Conservation (phyloP, 2,113 vertebrate species). For the Stictonetta naevosa region DNA sequence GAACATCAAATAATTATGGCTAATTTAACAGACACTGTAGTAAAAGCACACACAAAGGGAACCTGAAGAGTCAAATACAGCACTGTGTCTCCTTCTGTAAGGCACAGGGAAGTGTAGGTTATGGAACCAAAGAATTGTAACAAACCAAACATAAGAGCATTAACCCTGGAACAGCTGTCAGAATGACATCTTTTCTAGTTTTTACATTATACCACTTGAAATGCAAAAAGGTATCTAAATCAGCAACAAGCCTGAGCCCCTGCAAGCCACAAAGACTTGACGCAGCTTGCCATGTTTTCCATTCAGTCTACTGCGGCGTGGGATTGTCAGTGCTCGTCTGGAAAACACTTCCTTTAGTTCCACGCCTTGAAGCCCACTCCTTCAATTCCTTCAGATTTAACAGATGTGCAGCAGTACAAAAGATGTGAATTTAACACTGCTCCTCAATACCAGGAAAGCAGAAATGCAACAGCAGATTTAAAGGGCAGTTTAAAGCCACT, state of each 20-base stretch:
- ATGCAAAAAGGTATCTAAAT: background rate
- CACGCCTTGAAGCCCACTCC: background rate
- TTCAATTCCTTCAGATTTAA: background rate
- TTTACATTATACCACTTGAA: background rate
- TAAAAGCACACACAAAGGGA: background rate
- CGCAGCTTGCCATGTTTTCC: background rate
- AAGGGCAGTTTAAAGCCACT: background rate
- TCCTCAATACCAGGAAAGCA: background rate
- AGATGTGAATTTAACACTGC: background rate
- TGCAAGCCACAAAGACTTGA: background rate
- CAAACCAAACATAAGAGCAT: background rate
- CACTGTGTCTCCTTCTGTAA: no score
- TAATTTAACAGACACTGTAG: background rate
- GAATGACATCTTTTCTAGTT: background rate
- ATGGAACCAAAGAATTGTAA: background rate
- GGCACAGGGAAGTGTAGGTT: background rate
- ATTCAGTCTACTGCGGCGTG: background rate
- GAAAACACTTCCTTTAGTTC: background rate
- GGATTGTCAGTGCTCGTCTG: rapidly evolving
- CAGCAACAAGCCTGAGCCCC: background rate
- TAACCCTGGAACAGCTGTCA: background rate
- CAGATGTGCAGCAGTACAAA: background rate
- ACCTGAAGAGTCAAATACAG: background rate
- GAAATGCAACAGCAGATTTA: background rate
- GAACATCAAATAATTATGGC: slow-evolving; percentile 30